These are phyloP conservation scores for Notothenia rossii DNA, from an alignment of 2,113 vertebrate species.

Conservation along the genomic window DNA sequence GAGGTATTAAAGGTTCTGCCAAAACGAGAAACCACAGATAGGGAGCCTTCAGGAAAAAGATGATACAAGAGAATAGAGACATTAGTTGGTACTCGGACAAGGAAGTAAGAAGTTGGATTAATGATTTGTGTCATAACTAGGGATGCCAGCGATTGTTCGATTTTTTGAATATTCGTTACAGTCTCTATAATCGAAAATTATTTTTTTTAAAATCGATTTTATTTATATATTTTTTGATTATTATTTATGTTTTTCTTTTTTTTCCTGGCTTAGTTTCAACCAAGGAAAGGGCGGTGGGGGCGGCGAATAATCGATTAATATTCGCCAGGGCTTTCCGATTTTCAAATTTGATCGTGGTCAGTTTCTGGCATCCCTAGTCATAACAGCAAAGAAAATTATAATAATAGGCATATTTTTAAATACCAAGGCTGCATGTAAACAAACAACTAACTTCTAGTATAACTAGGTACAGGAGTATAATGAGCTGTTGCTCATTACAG, in stretches of 20 bases:
- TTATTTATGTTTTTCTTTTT: no score
- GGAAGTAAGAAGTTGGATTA: slow-evolving; percentile 10
- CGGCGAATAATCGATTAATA: no score
- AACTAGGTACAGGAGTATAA: slow-evolving; percentile 38
- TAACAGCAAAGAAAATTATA: slow-evolving; percentile 31
- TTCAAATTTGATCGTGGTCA: no score
- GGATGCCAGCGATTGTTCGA: no score
- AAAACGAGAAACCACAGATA: background rate
- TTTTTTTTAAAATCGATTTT: no score
- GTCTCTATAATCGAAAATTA: no score
- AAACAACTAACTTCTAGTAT: slow-evolving; percentile 34
- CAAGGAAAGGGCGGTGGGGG: no score
- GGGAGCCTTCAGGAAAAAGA: background rate
- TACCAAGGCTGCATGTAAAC: slow-evolving; percentile 59
- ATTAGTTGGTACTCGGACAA: background rate
- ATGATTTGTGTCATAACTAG: slow-evolving; percentile 1
- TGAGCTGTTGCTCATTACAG: slow-evolving; percentile 60
- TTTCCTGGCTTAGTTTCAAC: no score
- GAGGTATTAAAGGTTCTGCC: background rate
- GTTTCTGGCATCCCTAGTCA: background rate
- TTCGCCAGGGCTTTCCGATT: no score
- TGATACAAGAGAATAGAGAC: background rate
- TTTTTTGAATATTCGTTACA: no score
- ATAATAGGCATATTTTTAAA: slow-evolving; percentile 39
- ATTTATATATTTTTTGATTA: no score